These are phyloP conservation scores for Lithodes maja DNA, from an alignment of 2,888 invertebrate species.

Conservation along the genomic window DNA sequence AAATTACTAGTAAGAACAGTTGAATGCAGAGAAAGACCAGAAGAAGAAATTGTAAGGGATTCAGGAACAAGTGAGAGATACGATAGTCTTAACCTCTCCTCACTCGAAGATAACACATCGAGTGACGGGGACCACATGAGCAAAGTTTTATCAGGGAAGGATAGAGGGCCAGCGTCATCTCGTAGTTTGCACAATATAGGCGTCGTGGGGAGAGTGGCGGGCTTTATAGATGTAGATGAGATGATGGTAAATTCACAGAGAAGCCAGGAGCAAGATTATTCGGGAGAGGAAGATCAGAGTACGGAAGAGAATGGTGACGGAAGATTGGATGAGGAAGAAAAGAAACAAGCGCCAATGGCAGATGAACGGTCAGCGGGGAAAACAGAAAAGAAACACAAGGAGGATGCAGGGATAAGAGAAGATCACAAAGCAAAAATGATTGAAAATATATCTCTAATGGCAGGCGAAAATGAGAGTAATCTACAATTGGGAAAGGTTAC, in stretches of 20 bases:
- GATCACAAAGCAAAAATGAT: background rate
- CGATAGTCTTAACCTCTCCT: background rate
- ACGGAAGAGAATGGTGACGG: background rate
- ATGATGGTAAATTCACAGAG: constrained; percentile 26
- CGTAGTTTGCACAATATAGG: background rate
- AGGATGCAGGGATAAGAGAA: background rate
- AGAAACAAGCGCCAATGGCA: background rate
- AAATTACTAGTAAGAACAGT: background rate
- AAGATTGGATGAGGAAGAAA: background rate
- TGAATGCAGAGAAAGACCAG: background rate
- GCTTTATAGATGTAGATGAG: constrained; percentile 24
- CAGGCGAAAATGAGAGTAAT: no score
- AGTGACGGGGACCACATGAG: background rate
- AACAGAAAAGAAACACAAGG: background rate
- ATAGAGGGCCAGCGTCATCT: background rate
- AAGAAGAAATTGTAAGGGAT: background rate
- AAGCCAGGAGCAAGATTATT: constrained; percentile 24
- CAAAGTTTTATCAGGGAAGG: background rate
- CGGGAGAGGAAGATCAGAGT: background rate
- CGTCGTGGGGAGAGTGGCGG: background rate
- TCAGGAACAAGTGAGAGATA: background rate
- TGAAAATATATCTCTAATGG: background rate
- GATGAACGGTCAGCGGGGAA: background rate
- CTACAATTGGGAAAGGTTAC: no score
- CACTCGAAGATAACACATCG: background rate